Evolutionary conservation across 2,888 invertebrate species (phyloP), one percentile per base, ranked within the genome.

Genomic region (Camponotus fellah): DNA sequence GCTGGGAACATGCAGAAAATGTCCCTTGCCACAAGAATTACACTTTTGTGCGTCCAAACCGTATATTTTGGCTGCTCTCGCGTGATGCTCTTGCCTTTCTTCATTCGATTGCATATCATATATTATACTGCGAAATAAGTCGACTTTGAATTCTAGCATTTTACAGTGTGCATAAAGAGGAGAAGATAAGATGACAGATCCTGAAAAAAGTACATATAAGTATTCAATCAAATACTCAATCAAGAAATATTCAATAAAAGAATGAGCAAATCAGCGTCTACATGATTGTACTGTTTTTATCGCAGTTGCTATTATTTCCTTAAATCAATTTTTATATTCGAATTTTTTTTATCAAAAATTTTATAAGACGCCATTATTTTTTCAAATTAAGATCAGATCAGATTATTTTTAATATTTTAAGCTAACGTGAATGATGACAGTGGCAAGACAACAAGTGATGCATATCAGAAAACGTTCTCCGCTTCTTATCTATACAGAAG

Each of bases 51-150:
- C 95, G 87, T 95, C 95, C 85, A 94, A 95, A 91, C 96, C 95
- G 75, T 96, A 94, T 83, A 96, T 95, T 65, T 95, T 95, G 0
- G 96, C 95, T 46, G 96, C 95, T 79, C 95, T 95, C 0, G 95
- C 92, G 88, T 96, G 96, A 89, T 96, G 95, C 89, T 96, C 95
- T 87, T 95, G 96, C 88, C 95, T 96, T 87, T 96, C 96, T 87
- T 95, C 95, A 10, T 95, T 92, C 0, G 96, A 95, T 34, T 96
- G 92, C 46, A 96, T 91, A 87, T 96, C 96, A 88, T 96, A 96
- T 81, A 96, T 95, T 0, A 96, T 95, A 84, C 95, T 95, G 87
- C 95, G 95, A 60, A 96, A 95, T 77, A 94, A 95, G 85, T 94
- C 95, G 86, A 95, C 95, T 92, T 95, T 95, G 90, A 96, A 96